These are phyloP conservation scores for Cherax destructor DNA, from an alignment of 1,140 invertebrate species.

Conservation along the genomic window DNA sequence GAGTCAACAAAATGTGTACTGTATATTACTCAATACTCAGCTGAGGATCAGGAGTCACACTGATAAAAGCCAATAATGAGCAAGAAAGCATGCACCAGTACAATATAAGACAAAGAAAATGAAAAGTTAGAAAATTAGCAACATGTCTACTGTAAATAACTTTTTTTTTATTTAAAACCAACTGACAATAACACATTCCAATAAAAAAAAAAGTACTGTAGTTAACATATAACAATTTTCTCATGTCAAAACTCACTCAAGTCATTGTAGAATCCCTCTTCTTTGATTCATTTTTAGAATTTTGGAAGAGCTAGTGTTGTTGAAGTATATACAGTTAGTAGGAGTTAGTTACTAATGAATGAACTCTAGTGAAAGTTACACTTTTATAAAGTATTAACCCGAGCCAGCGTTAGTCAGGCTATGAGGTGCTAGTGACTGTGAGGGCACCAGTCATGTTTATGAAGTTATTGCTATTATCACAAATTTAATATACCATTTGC, in stretches of 20 bases:
- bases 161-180: neutral
- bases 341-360: neutral
- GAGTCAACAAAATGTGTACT: too few species aligned
- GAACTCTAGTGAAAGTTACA: neutral
- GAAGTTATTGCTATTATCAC: neutral
- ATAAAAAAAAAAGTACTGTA: neutral
- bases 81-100: too few species aligned
- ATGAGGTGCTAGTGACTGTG: neutral
- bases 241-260: neutral
- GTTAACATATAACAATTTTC: neutral
- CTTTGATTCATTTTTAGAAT: neutral
- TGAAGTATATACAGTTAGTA: neutral
- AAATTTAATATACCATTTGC: neutral
- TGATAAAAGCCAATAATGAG: too few species aligned
- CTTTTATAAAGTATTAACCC: neutral
- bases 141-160: neutral
- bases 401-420: constrained; percentile 5
- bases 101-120: too few species aligned
- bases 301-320: neutral
- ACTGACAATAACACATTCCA: constrained; percentile 5
- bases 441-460: constrained; percentile 6
- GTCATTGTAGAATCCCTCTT: neutral
- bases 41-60: too few species aligned
- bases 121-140: too few species aligned
- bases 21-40: too few species aligned